A percentile compares a stretch with the other conserved stretches of the same genome.
phyloP scores from a whole-genome alignment of 2,113 vertebrate genomes.

The Microtus richardsoni region DNA sequence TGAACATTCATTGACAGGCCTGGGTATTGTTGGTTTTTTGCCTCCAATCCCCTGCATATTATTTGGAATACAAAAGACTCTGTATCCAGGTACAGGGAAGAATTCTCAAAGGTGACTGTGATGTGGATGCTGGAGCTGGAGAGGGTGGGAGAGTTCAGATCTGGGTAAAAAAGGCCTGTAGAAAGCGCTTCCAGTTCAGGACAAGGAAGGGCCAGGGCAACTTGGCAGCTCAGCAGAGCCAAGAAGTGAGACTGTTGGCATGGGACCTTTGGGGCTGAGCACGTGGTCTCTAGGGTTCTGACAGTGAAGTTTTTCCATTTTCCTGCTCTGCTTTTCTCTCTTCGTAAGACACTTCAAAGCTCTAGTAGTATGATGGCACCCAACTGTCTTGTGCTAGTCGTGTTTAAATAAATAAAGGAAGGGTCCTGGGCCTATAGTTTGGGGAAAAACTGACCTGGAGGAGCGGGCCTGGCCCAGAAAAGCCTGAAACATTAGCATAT shows the following conservation, averaged over 20 bases:
- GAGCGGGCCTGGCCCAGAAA: neutral
- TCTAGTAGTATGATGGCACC: neutral
- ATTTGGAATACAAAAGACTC: neutral
- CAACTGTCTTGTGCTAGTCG: neutral
- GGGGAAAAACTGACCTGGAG: neutral
- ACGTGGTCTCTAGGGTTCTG: neutral
- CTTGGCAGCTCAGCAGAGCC: accelerated
- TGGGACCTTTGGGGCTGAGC: neutral
- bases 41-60: neutral
- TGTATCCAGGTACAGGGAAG: neutral
- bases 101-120: neutral
- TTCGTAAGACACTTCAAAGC: neutral
- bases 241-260: neutral
- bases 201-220: neutral
- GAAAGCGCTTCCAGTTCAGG: neutral
- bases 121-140: neutral
- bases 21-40: neutral
- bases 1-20: neutral
- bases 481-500: neutral
- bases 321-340: neutral
- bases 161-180: neutral
- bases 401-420: neutral
- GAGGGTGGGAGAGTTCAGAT: neutral
- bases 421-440: neutral
- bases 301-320: neutral